phyloP scores from a whole-genome alignment of 2,113 vertebrate species.

The Talpa occidentalis region DNA sequence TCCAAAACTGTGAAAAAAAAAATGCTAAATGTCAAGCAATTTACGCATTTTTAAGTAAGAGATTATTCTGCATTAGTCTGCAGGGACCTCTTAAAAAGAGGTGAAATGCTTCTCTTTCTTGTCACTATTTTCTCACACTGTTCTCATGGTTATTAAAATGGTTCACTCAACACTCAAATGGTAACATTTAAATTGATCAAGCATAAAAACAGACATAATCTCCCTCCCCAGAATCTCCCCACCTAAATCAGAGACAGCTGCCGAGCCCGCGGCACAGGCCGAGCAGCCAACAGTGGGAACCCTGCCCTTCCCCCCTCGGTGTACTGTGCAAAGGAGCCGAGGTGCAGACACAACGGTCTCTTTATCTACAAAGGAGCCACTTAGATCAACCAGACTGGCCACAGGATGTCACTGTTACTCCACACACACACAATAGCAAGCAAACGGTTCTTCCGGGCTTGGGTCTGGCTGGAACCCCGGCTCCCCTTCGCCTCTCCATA shows the following conservation, averaged over 20 bases:
- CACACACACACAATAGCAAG: slow-evolving; percentile 67
- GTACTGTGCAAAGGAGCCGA: not conserved
- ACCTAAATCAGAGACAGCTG: slow-evolving; percentile 14
- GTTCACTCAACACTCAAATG: slow-evolving; percentile 44
- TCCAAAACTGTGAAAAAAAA: slow-evolving; percentile 10
- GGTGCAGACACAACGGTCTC: slow-evolving; percentile 46
- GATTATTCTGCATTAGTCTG: not conserved
- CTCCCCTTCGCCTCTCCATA: not conserved
- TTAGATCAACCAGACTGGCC: slow-evolving; percentile 74
- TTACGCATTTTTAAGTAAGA: slow-evolving; percentile 13
- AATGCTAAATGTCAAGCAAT: slow-evolving; percentile 25
- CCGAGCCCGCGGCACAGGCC: not conserved
- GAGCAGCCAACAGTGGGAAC: fast-evolving
- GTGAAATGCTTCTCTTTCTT: not conserved
- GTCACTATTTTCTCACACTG: slow-evolving; percentile 4
- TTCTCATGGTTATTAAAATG: slow-evolving; percentile 7
- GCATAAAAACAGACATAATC: slow-evolving; percentile 52
- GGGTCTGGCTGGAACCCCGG: slow-evolving; percentile 6
- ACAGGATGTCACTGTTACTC: slow-evolving; percentile 84
- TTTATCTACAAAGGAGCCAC: slow-evolving; percentile 63
- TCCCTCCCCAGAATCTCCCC: not conserved
- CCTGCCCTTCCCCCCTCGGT: not conserved
- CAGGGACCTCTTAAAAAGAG: not conserved
- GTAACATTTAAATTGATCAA: slow-evolving; percentile 62
- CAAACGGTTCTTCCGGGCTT: not conserved